Evolutionary conservation across 2,113 vertebrate species (phyloP), one percentile per base, ranked within the genome.

Genomic region (Coryphaenoides rupestris): DNA sequence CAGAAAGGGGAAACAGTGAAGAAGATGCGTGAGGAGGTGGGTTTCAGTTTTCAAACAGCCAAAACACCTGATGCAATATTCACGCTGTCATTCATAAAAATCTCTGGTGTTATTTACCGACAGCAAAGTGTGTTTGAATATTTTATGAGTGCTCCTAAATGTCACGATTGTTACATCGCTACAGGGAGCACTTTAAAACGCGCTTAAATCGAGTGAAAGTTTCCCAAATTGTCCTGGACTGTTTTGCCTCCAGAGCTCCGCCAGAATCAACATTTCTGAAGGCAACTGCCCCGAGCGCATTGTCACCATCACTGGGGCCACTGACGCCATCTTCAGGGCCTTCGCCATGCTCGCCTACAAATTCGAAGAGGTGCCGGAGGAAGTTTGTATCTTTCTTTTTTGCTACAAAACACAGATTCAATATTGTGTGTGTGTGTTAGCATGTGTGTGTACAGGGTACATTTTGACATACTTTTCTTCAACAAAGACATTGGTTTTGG

Each of bases 331-430:
- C 86, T 99, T 99, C 83, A 99, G 98, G 87, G 97, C 97, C 77
- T 99, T 99, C 0, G 97, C 97, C 54, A 99, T 99, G 97, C 98
- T 99, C 0, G 97, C 97, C 55, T 98, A 98, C 88, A 99, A 99
- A 84, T 99, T 99, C 70, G 97, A 99, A 76, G 97, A 99, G 94
- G 97, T 98, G 57, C 5, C 4, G 19, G 12, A 54, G n/a, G 19
- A 54, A 6, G n/a, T 54, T 21, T 19, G 52, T n/a, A 17, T 54
- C 16, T 17, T n/a, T 55, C 14, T 22, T 4, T 55, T 55, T 55
- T 21, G n/a, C 19, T 21, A 22, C 19, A 19, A 19, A 52, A 19
- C 10, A 19, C 12, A 55, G 19, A 53, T 19, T 53, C 4, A 19
- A 1, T 19, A 2, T 14, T 3, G 22, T 62, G 40, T 40, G 24